These are phyloP conservation scores for Alosa sapidissima DNA, from an alignment of 2,797 vertebrate genomes.

Conservation along the genomic window DNA sequence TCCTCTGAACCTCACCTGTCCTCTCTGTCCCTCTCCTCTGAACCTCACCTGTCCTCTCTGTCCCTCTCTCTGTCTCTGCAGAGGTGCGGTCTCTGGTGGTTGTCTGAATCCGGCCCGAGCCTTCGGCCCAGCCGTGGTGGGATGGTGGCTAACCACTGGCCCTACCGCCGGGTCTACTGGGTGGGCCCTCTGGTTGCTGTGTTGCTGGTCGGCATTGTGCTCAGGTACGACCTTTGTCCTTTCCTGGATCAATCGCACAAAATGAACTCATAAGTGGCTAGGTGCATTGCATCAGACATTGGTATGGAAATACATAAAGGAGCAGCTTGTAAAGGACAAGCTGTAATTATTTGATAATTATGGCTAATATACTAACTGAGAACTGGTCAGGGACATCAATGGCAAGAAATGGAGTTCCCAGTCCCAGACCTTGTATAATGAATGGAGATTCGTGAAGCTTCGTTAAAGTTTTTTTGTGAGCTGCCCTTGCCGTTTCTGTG, in stretches of 20 bases:
- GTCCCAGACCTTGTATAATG: neutral
- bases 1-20: neutral
- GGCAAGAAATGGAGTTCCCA: neutral
- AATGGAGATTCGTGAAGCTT: neutral
- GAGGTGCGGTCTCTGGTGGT: slow-evolving; percentile 68
- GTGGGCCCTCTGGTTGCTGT: slow-evolving; percentile 66
- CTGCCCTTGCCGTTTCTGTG: neutral
- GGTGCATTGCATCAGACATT: neutral
- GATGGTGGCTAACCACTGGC: slow-evolving; percentile 69
- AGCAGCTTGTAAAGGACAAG: no score
- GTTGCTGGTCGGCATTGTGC: slow-evolving; percentile 51
- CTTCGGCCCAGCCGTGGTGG: slow-evolving; percentile 72
- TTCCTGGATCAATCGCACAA: neutral
- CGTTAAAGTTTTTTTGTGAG: neutral
- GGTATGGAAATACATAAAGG: no score
- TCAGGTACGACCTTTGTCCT: slow-evolving; percentile 28
- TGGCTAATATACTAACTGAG: neutral
- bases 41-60: no score
- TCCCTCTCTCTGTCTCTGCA: slow-evolving; percentile 40
- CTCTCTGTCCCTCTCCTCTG: neutral
- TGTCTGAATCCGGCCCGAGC: slow-evolving; percentile 79
- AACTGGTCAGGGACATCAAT: neutral
- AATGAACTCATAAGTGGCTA: neutral
- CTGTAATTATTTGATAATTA: no score
- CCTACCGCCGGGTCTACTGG: slow-evolving; percentile 79